A percentile compares a stretch with the other conserved stretches of the same genome.
Conservation (phyloP, 2,797 vertebrate genomes). For the Centroberyx gerrardi region DNA sequence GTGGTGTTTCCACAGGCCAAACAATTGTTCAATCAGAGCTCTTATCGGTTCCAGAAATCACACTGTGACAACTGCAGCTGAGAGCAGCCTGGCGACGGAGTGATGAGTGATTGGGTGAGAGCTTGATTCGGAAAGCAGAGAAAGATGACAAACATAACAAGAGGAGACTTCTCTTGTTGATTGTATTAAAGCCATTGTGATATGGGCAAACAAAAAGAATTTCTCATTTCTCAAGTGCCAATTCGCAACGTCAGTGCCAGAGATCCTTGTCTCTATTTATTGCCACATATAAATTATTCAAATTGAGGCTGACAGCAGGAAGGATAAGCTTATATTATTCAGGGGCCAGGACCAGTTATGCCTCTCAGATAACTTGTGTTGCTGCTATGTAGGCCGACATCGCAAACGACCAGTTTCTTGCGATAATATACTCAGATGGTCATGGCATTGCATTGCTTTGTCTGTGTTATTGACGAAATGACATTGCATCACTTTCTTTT, state of each 20-base stretch:
- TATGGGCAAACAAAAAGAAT: slow-evolving; percentile 54
- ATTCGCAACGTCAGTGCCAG: slow-evolving; percentile 58
- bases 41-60: slow-evolving; percentile 76
- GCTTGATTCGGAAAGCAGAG: slow-evolving; percentile 47
- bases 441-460: slow-evolving; percentile 4
- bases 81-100: slow-evolving; percentile 55
- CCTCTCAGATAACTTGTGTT: slow-evolving; percentile 49
- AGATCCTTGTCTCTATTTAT: slow-evolving; percentile 72
- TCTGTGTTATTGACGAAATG: slow-evolving; percentile 19
- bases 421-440: slow-evolving; percentile 15
- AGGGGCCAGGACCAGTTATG: slow-evolving; percentile 48
- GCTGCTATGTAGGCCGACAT: slow-evolving; percentile 46
- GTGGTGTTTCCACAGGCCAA: slow-evolving; percentile 56
- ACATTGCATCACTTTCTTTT: slow-evolving; percentile 35
- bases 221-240: slow-evolving; percentile 66
- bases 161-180: slow-evolving; percentile 58
- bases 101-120: slow-evolving; percentile 66
- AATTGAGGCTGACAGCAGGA: slow-evolving; percentile 66
- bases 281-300: slow-evolving; percentile 79
- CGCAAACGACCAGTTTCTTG: slow-evolving; percentile 32
- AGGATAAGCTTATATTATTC: slow-evolving; percentile 79
- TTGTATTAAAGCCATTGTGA: slow-evolving; percentile 70
- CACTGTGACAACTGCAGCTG: slow-evolving; percentile 72
- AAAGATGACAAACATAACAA: slow-evolving; percentile 67
- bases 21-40: slow-evolving; percentile 73